Percentiles rank a stretch among this genome's conserved stretches.
Conservation (phyloP, 2,113 vertebrate species). For the Pelecanoides urinatrix region DNA sequence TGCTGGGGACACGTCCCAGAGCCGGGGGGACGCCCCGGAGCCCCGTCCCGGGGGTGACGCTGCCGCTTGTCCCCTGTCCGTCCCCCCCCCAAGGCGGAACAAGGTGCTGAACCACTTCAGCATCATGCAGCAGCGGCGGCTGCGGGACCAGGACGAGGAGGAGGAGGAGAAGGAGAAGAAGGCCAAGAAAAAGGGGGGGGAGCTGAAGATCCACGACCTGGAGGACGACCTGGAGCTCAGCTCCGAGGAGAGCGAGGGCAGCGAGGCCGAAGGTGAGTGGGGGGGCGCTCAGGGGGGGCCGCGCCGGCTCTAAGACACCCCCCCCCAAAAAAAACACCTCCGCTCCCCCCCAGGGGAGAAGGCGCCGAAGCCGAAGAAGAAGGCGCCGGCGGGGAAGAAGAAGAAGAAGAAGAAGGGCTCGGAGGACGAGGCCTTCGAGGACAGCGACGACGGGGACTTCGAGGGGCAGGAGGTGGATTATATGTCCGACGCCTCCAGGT, state of each 20-base stretch:
- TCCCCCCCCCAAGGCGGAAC: conserved; percentile 83
- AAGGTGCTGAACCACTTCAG: conserved; percentile 95
- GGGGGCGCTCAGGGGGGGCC: no score
- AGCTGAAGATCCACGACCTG: conserved; percentile 87
- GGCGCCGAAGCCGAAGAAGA: not conserved
- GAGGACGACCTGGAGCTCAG: conserved; percentile 92
- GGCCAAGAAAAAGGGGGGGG: conserved; percentile 74
- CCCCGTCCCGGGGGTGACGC: not conserved
- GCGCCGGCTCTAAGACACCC: not conserved
- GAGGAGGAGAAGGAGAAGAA: conserved; percentile 79
- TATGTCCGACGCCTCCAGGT: not conserved
- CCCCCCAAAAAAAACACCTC: not conserved
- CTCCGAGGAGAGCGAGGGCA: conserved; percentile 84
- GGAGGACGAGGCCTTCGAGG: not conserved
- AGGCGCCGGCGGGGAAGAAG: not conserved
- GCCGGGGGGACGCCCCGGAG: no score
- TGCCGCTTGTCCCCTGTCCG: not conserved
- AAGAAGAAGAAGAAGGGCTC: not conserved
- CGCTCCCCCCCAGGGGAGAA: not conserved
- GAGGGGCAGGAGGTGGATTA: not conserved
- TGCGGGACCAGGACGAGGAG: conserved; percentile 81
- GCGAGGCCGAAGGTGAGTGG: conserved; percentile 75
- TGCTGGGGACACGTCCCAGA: no score
- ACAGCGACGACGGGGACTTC: not conserved
- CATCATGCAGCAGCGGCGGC: conserved; percentile 92